Conservation (phyloP, 1,140 invertebrate species). For the Zaprionus tsacasi region DNA sequence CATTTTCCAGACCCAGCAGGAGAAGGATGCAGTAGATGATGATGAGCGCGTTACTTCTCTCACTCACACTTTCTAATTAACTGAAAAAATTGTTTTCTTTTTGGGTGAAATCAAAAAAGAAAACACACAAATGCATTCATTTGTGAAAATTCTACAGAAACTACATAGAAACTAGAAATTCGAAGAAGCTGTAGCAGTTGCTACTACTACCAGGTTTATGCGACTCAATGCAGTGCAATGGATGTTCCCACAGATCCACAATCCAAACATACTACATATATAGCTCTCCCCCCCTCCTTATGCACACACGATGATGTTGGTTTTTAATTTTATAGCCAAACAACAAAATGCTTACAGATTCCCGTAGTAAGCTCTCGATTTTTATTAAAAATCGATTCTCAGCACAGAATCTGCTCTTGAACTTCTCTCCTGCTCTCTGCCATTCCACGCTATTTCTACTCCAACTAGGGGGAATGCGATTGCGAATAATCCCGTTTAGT, state of each 20-base stretch:
- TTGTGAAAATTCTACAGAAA: constrained; percentile 66
- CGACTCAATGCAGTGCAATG: constrained; percentile 34
- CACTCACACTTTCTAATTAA: constrained; percentile 59
- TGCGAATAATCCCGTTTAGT: constrained; percentile 53
- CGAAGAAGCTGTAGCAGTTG: constrained; percentile 17
- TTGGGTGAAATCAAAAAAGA: constrained; percentile 31
- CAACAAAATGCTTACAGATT: constrained; percentile 73
- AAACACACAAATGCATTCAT: constrained; percentile 62
- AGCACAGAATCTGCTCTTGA: constrained; percentile 37
- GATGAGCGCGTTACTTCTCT: constrained; percentile 11
- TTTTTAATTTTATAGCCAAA: constrained; percentile 81
- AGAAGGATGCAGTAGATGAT: constrained; percentile 10
- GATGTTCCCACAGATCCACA: constrained; percentile 37
- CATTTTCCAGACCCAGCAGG: constrained; percentile 20
- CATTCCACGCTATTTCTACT: background rate
- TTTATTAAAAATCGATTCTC: constrained; percentile 75
- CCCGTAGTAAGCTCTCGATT: constrained; percentile 58
- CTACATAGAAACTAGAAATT: constrained; percentile 42
- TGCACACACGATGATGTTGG: constrained; percentile 56
- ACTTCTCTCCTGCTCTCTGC: constrained; percentile 27
- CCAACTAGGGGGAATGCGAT: constrained; percentile 1
- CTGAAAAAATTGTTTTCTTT: constrained; percentile 60
- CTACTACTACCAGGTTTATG: constrained; percentile 50
- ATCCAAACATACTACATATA: constrained; percentile 21
- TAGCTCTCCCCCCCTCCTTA: background rate